Evolutionary conservation across 2,888 invertebrate species (phyloP).

Genomic region (Petrolisthes cinctipes): DNA sequence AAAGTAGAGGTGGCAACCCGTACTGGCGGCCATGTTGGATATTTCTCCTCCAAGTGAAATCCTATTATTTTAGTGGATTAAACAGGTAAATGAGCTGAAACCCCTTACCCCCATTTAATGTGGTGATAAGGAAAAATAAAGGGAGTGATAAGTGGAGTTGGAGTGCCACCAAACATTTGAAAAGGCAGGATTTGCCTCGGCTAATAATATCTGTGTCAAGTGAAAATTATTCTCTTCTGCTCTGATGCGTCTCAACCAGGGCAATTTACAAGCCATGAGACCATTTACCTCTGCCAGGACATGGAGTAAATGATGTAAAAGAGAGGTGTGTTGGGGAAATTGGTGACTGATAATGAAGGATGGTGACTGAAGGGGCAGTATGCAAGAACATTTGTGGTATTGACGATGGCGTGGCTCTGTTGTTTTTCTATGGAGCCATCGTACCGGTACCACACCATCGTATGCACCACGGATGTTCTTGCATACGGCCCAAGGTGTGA

Average conservation of each 20-base stretch:
- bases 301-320: background rate
- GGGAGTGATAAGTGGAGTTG: background rate
- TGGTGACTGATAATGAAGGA: background rate
- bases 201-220: slow-evolving; percentile 43
- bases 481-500: no score
- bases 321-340: background rate
- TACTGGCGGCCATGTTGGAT: background rate
- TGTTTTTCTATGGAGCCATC: no score
- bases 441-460: no score
- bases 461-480: no score
- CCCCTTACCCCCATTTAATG: background rate
- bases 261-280: background rate
- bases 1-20: background rate
- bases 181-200: background rate
- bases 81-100: background rate
- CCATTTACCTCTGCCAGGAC: background rate
- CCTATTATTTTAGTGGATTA: background rate
- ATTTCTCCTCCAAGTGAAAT: background rate
- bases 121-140: background rate
- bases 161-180: background rate
- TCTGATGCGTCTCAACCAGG: background rate
- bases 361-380: background rate
- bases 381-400: no score
- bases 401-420: no score
- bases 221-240: slow-evolving; percentile 32